Evolutionary conservation across 2,797 vertebrate species (phyloP).

Genomic region (Podarcis lilfordi): DNA sequence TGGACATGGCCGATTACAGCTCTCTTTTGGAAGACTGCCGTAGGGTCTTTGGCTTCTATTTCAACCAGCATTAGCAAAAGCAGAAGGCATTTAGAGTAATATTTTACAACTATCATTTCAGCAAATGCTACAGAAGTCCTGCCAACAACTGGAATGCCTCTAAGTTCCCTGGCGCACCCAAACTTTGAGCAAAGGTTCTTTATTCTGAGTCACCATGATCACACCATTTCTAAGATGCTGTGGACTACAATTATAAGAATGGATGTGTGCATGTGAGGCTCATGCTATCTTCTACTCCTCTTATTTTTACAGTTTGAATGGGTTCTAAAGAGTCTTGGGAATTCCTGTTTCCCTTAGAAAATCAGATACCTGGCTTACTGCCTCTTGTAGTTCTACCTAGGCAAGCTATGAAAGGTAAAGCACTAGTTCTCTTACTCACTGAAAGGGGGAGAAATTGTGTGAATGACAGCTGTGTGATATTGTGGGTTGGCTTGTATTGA

Average conservation of each 20-base stretch:
- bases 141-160: slow-evolving; percentile 55
- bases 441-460: no score
- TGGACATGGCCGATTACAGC: slow-evolving; percentile 33
- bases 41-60: slow-evolving; percentile 44
- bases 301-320: no score
- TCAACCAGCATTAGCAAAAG: slow-evolving; percentile 58
- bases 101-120: slow-evolving; percentile 46
- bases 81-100: slow-evolving; percentile 48
- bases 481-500: neutral
- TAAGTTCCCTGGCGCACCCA: slow-evolving; percentile 48
- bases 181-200: slow-evolving; percentile 50
- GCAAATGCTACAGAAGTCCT: slow-evolving; percentile 54
- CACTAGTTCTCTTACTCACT: no score
- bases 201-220: slow-evolving; percentile 31
- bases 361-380: no score
- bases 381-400: no score
- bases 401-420: no score
- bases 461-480: neutral
- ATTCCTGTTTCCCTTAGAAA: no score
- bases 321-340: no score
- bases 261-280: no score
- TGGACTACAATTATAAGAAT: slow-evolving; percentile 47
- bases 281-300: no score
- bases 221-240: slow-evolving; percentile 53
- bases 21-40: slow-evolving; percentile 49